Percentiles rank a stretch among this genome's conserved stretches.
Evolutionary conservation across 1,140 invertebrate genomes (phyloP).

Genomic region (Aphis craccivora): DNA sequence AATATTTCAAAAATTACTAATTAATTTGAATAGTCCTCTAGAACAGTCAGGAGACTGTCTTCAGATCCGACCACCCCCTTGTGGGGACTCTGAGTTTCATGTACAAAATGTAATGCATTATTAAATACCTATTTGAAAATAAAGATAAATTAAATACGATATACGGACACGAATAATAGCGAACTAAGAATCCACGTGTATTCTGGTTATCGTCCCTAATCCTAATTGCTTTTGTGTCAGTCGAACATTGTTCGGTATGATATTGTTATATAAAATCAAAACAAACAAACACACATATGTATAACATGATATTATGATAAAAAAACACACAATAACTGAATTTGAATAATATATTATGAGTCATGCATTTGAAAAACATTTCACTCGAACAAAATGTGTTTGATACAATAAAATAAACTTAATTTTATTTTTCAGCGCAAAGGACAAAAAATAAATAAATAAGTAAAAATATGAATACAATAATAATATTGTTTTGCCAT

Average conservation of each 20-base stretch:
- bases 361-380: not conserved
- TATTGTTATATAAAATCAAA: conserved; percentile 23
- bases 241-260: not conserved
- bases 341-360: conserved; percentile 1
- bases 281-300: not conserved
- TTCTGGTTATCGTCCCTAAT: conserved; percentile 21
- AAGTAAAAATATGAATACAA: not conserved
- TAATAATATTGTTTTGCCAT: not conserved
- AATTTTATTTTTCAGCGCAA: not conserved
- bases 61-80: no score
- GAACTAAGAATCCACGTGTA: not conserved
- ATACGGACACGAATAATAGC: not conserved
- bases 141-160: not conserved
- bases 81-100: no score
- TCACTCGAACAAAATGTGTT: not conserved
- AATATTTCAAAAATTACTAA: no score
- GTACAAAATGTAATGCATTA: not conserved
- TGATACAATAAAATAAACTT: not conserved
- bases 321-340: conserved; percentile 10
- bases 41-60: no score
- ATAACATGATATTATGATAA: not conserved
- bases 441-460: not conserved
- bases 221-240: conserved; percentile 16
- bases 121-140: not conserved
- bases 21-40: no score